Conservation (phyloP, 2,113 vertebrate genomes). For the Phycodurus eques region DNA sequence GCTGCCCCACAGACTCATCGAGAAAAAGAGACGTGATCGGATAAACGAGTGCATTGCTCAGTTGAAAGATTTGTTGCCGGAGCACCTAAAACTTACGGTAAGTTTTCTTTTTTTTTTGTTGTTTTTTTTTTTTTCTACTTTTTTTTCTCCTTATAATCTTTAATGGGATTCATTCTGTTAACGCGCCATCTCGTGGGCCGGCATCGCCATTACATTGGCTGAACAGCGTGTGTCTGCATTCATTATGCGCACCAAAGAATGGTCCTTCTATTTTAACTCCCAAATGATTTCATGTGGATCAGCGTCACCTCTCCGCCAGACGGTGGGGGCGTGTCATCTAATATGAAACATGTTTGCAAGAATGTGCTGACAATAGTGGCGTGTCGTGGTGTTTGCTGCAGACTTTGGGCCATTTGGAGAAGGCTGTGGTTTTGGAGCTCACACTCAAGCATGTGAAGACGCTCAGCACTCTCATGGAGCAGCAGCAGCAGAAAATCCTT, state of each 20-base stretch:
- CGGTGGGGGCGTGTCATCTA: slow-evolving; percentile 36
- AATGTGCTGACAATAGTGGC: slow-evolving; percentile 41
- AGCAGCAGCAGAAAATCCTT: slow-evolving; percentile 95
- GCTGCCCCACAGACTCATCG: slow-evolving; percentile 92
- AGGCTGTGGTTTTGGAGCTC: slow-evolving; percentile 96
- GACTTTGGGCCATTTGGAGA: slow-evolving; percentile 97
- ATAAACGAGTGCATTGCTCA: slow-evolving; percentile 99
- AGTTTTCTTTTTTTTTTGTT: slow-evolving; percentile 51
- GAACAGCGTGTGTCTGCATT: not conserved
- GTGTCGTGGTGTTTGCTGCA: slow-evolving; percentile 60
- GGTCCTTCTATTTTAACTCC: not conserved
- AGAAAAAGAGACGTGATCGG: slow-evolving; percentile 95
- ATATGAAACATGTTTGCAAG: slow-evolving; percentile 19
- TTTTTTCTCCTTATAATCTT: no score
- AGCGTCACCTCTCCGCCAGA: not conserved
- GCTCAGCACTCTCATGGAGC: slow-evolving; percentile 87
- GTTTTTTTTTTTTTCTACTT: slow-evolving; percentile 14
- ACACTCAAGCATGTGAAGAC: slow-evolving; percentile 96
- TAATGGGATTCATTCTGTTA: not conserved
- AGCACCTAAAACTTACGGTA: slow-evolving; percentile 98
- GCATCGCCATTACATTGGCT: slow-evolving; percentile 17
- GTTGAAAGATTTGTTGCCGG: slow-evolving; percentile 93
- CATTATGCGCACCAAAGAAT: not conserved
- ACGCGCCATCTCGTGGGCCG: slow-evolving; percentile 46
- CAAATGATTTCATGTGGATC: not conserved